Conservation (phyloP, 2,113 vertebrate genomes). For the Cricetomys ansorgei region DNA sequence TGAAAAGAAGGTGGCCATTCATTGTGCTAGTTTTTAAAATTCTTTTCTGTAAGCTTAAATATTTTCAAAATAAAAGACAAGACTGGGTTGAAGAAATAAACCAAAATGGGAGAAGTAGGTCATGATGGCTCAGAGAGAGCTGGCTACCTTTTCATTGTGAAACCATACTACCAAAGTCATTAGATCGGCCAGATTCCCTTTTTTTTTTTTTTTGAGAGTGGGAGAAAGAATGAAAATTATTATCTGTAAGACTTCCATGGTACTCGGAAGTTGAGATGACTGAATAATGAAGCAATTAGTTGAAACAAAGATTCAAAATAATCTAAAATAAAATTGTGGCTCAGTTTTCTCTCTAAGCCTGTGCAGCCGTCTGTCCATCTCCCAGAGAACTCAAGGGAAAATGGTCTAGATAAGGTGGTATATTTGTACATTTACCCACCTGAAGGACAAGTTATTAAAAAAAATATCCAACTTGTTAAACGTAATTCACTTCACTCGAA, state of each 20-base stretch:
- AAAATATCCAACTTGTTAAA: slow-evolving; percentile 48
- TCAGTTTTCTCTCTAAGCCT: neutral
- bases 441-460: neutral
- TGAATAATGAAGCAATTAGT: neutral
- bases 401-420: neutral
- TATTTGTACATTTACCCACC: neutral
- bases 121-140: neutral
- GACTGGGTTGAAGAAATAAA: neutral
- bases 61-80: slow-evolving; percentile 44
- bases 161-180: neutral
- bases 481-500: slow-evolving; percentile 27
- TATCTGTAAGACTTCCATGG: neutral
- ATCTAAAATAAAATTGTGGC: neutral
- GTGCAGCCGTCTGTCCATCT: neutral
- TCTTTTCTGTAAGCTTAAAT: slow-evolving; percentile 7
- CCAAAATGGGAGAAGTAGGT: neutral
- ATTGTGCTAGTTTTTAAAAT: neutral
- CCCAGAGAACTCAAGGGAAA: neutral
- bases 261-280: neutral
- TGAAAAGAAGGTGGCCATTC: neutral
- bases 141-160: neutral
- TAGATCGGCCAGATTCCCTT: neutral
- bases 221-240: neutral
- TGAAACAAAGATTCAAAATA: slow-evolving; percentile 5
- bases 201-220: neutral